Base-by-base conservation (phyloP, 2,888 invertebrate genomes). In the Tenthredo livida region DNA sequence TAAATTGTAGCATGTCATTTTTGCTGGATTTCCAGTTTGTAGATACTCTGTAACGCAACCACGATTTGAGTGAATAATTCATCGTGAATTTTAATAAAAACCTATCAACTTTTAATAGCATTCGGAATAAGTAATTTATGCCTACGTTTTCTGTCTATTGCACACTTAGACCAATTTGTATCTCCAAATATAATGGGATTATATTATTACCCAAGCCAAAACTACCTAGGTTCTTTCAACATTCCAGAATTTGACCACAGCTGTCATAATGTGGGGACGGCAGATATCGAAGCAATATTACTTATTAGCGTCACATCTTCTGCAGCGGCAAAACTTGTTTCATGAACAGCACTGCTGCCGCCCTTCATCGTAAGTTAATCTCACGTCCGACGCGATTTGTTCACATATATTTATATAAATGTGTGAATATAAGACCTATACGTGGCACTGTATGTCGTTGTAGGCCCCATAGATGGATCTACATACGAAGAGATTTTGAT, bases 51-150 rank as follows among this genome's bases (percentile, higher is more conserved):
- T 70, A 70, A 70, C 33, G 29, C 9, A 33, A 37, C 37, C 17
- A 70, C 70, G 70, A 29, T 70, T 54, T 2, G n/a, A 54, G 1
- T n/a, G 6, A 7, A n/a, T n/a, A 7, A 37, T 37, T 70, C 29
- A 37, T 70, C 70, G 17, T 70, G 37, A 70, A 17, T 70, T 70
- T 70, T 9, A 70, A 70, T 70, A 70, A 70, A 70, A 54, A 6
- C 1, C 37, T 37, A 33, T 9, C 37, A 37, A 37, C 9, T 37
- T 33, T 70, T 33, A 70, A 65, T 65, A 37, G 4, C 37, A 29
- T 70, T n/a, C 17, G 9, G 17, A 70, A 70, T 70, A 37, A 70
- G 3, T 17, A 37, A 33, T 37, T 29, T 9, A 65, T 65, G 15
- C 65, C 12, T 29, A 21, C 2, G 17, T 7, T 2, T 54, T 54